phyloP scores from a whole-genome alignment of 2,888 invertebrate genomes.

The Chironomus riparius region DNA sequence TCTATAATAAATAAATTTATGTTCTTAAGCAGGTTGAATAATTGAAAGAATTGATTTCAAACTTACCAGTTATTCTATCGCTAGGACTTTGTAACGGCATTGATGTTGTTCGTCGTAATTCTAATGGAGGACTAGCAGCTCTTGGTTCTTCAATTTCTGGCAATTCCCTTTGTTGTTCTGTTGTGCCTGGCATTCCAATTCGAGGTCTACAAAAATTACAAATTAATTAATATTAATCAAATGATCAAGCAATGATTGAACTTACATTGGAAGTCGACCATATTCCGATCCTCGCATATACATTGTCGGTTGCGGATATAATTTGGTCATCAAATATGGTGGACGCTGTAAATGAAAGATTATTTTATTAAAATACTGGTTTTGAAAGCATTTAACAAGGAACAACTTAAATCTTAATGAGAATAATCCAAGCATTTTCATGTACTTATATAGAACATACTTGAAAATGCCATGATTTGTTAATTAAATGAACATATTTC shows the following conservation, averaged over 20 bases:
- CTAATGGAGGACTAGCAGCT: constrained; percentile 62
- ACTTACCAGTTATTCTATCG: constrained; percentile 54
- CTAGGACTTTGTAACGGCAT: constrained; percentile 63
- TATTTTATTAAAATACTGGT: constrained; percentile 26
- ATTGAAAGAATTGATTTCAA: not conserved
- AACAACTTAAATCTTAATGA: too few relatives aligned
- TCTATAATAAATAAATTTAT: constrained; percentile 36
- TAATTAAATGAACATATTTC: not conserved
- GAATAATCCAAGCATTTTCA: too few relatives aligned
- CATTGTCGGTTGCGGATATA: constrained; percentile 46
- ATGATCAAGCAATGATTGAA: not conserved
- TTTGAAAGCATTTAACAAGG: not conserved
- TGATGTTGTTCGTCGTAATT: constrained; percentile 54
- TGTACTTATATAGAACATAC: too few relatives aligned
- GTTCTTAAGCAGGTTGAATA: too few relatives aligned
- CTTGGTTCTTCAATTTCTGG: constrained; percentile 42
- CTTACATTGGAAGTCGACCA: constrained; percentile 33
- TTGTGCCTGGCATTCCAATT: constrained; percentile 29
- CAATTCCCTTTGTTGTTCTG: constrained; percentile 33
- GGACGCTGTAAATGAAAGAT: constrained; percentile 10
- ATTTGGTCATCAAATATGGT: constrained; percentile 36
- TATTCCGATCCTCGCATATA: constrained; percentile 33
- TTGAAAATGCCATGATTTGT: too few relatives aligned
- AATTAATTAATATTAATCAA: not conserved
- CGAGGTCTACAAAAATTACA: constrained; percentile 32